Evolutionary conservation across 2,113 vertebrate genomes (phyloP).

Genomic region (Bambusicola thoracicus): DNA sequence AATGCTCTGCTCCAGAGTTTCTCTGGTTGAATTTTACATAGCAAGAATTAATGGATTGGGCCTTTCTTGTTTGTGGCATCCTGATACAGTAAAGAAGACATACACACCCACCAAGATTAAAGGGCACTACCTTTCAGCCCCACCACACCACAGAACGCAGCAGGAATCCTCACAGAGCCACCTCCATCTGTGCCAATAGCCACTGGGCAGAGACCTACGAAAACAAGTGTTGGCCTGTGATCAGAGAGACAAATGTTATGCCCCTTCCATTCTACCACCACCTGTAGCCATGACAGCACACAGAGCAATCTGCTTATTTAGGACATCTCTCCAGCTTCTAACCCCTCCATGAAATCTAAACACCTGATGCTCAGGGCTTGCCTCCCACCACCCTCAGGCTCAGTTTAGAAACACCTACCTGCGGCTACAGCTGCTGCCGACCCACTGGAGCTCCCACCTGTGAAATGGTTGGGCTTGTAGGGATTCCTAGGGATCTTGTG

Average conservation of each 20-base stretch:
- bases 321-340: neutral
- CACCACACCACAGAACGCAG: slow-evolving; percentile 72
- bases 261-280: neutral
- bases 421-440: slow-evolving; percentile 74
- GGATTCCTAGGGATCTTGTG: slow-evolving; percentile 73
- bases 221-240: neutral
- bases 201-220: slow-evolving; percentile 72
- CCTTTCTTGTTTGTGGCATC: neutral
- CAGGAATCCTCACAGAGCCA: slow-evolving; percentile 73
- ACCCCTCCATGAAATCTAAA: neutral
- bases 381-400: neutral
- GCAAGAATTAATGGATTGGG: neutral
- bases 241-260: neutral
- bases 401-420: slow-evolving; percentile 38
- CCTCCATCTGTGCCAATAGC: slow-evolving; percentile 74
- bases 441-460: slow-evolving; percentile 76
- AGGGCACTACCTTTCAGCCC: slow-evolving; percentile 73
- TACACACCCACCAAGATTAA: neutral
- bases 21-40: neutral
- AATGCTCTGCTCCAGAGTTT: neutral
- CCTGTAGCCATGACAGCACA: neutral
- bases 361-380: neutral
- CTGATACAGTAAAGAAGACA: neutral
- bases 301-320: neutral
- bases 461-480: slow-evolving; percentile 67